Percentiles rank a stretch among this genome's conserved stretches.
Conservation (phyloP, 1,140 invertebrate species). For the Bombus picipes region DNA sequence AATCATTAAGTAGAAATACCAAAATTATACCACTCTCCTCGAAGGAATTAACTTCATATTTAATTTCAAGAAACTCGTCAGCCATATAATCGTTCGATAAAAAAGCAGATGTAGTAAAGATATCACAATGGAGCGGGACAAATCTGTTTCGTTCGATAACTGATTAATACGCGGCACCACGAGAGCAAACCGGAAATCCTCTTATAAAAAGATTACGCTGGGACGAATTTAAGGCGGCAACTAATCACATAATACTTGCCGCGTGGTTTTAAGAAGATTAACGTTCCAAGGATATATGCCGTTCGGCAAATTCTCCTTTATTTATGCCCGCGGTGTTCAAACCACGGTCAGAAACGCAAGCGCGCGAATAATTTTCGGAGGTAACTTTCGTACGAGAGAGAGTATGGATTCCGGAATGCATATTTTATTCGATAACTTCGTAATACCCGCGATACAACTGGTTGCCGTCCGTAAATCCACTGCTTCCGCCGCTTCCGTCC, state of each 20-base stretch:
- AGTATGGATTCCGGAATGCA: not conserved
- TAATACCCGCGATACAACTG: slow-evolving; percentile 33
- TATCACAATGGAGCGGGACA: not conserved
- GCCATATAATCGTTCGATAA: too few species aligned
- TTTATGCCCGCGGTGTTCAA: slow-evolving; percentile 23
- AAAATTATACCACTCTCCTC: too few species aligned
- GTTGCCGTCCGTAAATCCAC: slow-evolving; percentile 36
- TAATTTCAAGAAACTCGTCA: too few species aligned
- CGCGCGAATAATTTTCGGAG: slow-evolving; percentile 34
- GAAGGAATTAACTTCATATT: too few species aligned
- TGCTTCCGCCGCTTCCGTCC: slow-evolving; percentile 23
- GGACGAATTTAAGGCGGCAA: slow-evolving; percentile 36
- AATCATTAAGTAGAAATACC: too few species aligned
- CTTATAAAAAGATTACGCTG: slow-evolving; percentile 40
- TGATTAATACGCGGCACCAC: slow-evolving; percentile 5
- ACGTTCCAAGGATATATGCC: slow-evolving; percentile 28
- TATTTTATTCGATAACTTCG: slow-evolving; percentile 55
- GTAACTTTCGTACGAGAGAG: slow-evolving; percentile 9
- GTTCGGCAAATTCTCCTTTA: slow-evolving; percentile 38
- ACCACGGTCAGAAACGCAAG: not conserved
- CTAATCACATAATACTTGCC: slow-evolving; percentile 45
- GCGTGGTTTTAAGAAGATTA: slow-evolving; percentile 52
- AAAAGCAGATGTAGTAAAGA: not conserved
- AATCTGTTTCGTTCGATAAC: slow-evolving; percentile 27
- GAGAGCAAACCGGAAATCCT: slow-evolving; percentile 1